A percentile compares a stretch with the other conserved stretches of the same genome.
Evolutionary conservation across 2,797 vertebrate species (phyloP).

Genomic region (Lepidocolaptes lacrymiger): DNA sequence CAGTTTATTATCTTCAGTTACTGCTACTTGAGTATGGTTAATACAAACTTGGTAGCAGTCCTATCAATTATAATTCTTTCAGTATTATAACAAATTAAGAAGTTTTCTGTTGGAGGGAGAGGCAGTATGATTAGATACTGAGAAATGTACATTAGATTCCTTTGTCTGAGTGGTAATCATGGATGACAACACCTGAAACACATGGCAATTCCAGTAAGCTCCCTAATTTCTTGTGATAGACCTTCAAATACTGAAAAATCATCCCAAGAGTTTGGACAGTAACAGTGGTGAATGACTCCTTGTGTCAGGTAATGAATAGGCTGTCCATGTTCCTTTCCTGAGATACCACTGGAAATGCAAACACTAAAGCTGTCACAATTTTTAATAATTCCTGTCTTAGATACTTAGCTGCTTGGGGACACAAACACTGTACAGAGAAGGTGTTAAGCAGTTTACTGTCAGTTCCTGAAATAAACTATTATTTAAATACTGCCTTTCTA

Average conservation of each 20-base stretch:
- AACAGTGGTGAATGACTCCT: constrained; percentile 37
- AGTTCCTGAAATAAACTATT: constrained; percentile 62
- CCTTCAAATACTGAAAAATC: constrained; percentile 39
- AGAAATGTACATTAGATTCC: constrained; percentile 44
- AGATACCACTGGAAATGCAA: constrained; percentile 63
- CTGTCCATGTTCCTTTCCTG: constrained; percentile 37
- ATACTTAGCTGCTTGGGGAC: constrained; percentile 71
- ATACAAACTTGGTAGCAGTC: background rate
- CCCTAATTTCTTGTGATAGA: constrained; percentile 47
- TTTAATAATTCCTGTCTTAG: constrained; percentile 69
- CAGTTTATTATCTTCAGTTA: background rate
- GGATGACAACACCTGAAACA: constrained; percentile 52
- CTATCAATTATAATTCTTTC: constrained; percentile 31
- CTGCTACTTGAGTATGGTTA: constrained; percentile 25
- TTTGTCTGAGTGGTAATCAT: constrained; percentile 19
- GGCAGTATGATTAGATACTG: background rate
- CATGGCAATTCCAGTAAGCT: constrained; percentile 39
- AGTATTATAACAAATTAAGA: constrained; percentile 48
- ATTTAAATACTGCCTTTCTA: constrained; percentile 65
- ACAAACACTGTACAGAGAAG: constrained; percentile 52
- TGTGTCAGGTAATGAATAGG: constrained; percentile 17
- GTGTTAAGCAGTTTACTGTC: constrained; percentile 70
- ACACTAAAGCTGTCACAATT: constrained; percentile 44
- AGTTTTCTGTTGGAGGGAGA: background rate
- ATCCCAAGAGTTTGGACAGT: background rate